A percentile compares a stretch with the other conserved stretches of the same genome.
phyloP scores from a whole-genome alignment of 2,888 invertebrate genomes.

The Tachina grossa region DNA sequence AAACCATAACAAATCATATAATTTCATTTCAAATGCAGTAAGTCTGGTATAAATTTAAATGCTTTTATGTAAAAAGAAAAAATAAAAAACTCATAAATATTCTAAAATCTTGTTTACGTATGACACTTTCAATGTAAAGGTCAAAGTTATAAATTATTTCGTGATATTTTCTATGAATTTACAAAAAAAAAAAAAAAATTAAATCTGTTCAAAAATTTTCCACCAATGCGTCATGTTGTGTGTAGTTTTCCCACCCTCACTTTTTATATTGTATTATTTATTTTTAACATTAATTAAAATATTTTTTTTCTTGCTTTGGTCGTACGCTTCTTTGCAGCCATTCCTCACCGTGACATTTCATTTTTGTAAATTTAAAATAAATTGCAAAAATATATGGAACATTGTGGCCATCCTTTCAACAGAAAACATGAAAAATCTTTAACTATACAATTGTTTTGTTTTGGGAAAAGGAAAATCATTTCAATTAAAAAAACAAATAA shows the following conservation, averaged over 20 bases:
- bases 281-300: slow-evolving; percentile 50
- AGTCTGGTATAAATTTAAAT: no score
- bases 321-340: slow-evolving; percentile 10
- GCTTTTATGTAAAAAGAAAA: background rate
- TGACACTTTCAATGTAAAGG: slow-evolving; percentile 53
- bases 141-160: slow-evolving; percentile 55
- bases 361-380: slow-evolving; percentile 42
- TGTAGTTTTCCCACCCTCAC: slow-evolving; percentile 25
- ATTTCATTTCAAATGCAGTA: no score
- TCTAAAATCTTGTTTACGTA: background rate
- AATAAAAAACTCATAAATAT: slow-evolving; percentile 22
- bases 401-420: slow-evolving; percentile 46
- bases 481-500: background rate
- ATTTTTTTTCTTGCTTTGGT: slow-evolving; percentile 12
- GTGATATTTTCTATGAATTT: background rate
- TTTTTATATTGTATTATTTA: slow-evolving; percentile 14
- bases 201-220: slow-evolving; percentile 10
- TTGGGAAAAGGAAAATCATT: background rate
- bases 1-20: no score
- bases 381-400: slow-evolving; percentile 59
- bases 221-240: slow-evolving; percentile 46
- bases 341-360: slow-evolving; percentile 28
- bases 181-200: background rate
- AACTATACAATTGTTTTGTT: slow-evolving; percentile 14
- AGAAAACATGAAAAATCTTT: slow-evolving; percentile 38